Conservation (phyloP, 2,888 invertebrate species). For the Oligia fasciuncula region DNA sequence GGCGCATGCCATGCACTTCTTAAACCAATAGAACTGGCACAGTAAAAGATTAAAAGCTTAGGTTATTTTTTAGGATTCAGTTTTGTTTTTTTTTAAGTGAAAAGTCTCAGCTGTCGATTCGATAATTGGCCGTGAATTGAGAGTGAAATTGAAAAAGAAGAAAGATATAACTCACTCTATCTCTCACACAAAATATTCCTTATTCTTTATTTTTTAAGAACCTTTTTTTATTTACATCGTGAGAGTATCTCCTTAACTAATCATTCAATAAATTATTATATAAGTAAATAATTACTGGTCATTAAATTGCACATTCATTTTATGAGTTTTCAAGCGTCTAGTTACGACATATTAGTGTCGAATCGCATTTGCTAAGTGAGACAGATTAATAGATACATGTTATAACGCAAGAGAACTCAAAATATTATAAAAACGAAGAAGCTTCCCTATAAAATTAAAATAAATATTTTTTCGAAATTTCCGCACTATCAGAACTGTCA, state of each 20-base stretch:
- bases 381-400: constrained; percentile 1
- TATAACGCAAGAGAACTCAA: neutral
- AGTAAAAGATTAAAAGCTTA: neutral
- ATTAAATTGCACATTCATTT: constrained; percentile 8
- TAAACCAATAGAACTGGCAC: constrained; percentile 33
- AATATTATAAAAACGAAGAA: neutral
- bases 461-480: neutral
- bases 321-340: constrained; percentile 35
- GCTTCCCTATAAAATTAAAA: no score
- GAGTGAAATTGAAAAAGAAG: neutral
- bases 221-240: neutral
- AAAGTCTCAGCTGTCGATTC: neutral
- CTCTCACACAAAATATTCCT: neutral
- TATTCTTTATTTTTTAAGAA: neutral
- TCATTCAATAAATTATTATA: neutral
- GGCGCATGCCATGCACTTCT: constrained; percentile 35
- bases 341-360: constrained; percentile 20
- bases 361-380: constrained; percentile 9
- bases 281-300: constrained; percentile 22
- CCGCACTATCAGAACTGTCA: neutral
- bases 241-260: constrained; percentile 1
- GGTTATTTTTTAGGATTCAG: neutral
- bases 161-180: neutral
- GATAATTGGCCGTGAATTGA: neutral
- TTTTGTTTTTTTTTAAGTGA: neutral